These are phyloP conservation scores for Cephalopterus ornatus DNA, from an alignment of 2,113 vertebrate species.

Conservation along the genomic window DNA sequence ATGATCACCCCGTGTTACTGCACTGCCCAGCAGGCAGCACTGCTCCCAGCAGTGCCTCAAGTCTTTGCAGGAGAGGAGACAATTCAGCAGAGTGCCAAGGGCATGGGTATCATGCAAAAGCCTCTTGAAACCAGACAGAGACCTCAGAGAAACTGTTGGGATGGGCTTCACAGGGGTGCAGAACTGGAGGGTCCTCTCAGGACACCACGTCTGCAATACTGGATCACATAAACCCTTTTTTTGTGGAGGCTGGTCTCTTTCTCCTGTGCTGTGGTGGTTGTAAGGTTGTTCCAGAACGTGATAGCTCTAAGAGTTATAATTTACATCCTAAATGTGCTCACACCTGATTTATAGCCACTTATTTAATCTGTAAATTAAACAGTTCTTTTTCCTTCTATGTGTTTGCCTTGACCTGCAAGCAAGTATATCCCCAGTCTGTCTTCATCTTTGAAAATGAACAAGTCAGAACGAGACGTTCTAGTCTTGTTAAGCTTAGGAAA, in stretches of 20 bases:
- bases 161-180: neutral
- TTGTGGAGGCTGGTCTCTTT: neutral
- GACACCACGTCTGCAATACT: neutral
- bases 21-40: neutral
- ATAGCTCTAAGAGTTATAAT: neutral
- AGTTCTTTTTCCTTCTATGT: neutral
- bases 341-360: neutral
- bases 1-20: rapidly evolving
- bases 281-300: neutral
- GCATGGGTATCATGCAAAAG: neutral
- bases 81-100: neutral
- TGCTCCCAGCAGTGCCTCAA: neutral
- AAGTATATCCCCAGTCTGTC: neutral
- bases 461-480: slow-evolving; percentile 19
- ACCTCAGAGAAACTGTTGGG: neutral
- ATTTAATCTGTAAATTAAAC: slow-evolving; percentile 2
- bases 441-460: slow-evolving; percentile 7
- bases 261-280: neutral
- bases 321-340: neutral
- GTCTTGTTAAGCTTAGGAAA: slow-evolving; percentile 15
- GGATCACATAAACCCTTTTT: neutral
- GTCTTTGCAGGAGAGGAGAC: neutral
- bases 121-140: neutral
- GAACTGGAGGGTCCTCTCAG: neutral
- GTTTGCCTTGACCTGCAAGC: slow-evolving; percentile 10